Base-by-base conservation (phyloP, 2,888 invertebrate species). In the Mesoligia furuncula region DNA sequence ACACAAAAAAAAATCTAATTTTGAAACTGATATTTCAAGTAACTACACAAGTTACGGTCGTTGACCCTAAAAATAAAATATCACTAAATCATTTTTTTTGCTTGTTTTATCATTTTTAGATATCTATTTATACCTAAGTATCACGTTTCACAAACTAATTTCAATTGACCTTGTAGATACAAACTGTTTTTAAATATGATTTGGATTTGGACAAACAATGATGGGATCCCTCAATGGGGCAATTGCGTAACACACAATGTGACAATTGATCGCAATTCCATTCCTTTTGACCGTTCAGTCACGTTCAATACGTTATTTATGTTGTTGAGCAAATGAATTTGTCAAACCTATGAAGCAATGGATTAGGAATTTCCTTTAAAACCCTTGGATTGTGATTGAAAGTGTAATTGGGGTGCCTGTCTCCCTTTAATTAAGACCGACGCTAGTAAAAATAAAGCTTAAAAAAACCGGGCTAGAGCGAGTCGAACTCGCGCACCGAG, bases 121-220 rank as follows among this genome's bases (percentile, higher is more conserved):
- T 24, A 54, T 54, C 24, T 24, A 54, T 54, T 9, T 24, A 24
- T 8, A 54, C 24, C 24, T 51, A 8, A 2, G 3, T 20, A 42
- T 39, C 54, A 54, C 17, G 24, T 54, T 54, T 24, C 9, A 24
- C 54, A 20, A 24, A 54, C 54, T 11, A 54, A 54, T 54, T 24
- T 54, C 24, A 8, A 20, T 9, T 9, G 24, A 24, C 54, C 54
- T 9, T 13, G 13, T n/a, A 57, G 5, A n/a, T n/a, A 57, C n/a
- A n/a, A 57, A 13, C 71, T 39, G 24, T 73, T 71, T 73, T 54
- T 17, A 48, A 73, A 27, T 27, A 73, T 54, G 31, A n/a, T 42
- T 64, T 13, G 15, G 24, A 13, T 42, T 64, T 8, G 15, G 36
- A 13, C 24, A 15, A 36, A 24, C 51, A n/a, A 36, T 36, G n/a